Conservation (phyloP, 2,888 invertebrate species). For the Frankliniella intonsa region DNA sequence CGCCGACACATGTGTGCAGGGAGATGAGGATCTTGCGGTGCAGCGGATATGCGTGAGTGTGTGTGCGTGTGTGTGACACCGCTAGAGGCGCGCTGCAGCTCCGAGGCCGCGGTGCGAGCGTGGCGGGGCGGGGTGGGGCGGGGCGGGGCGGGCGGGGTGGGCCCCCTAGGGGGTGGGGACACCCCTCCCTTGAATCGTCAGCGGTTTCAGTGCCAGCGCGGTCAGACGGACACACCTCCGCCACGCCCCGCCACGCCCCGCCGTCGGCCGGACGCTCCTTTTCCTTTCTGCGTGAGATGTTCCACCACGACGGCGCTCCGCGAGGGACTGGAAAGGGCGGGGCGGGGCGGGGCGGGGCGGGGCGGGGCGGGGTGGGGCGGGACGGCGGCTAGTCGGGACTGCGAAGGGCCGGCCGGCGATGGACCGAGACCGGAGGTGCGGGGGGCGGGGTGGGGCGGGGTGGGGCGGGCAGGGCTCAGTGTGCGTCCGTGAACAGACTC, state of each 20-base stretch:
- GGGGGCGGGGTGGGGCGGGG: too few relatives aligned
- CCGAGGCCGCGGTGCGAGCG: not conserved
- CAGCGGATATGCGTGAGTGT: too few relatives aligned
- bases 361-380: not conserved
- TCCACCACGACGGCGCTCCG: not conserved
- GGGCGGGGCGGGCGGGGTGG: not conserved
- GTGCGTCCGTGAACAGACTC: too few relatives aligned
- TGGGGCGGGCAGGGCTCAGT: too few relatives aligned
- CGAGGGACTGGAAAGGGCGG: not conserved
- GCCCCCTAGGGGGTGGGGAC: not conserved
- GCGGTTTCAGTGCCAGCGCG: constrained; percentile 1
- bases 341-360: not conserved
- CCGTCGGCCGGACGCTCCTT: not conserved
- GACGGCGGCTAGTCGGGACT: not conserved
- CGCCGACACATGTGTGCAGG: too few relatives aligned
- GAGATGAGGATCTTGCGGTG: too few relatives aligned
- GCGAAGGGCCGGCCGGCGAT: not conserved
- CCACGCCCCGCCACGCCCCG: too few relatives aligned
- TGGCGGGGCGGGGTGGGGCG: not conserved
- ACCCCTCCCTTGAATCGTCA: not conserved
- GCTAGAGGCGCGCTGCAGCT: too few relatives aligned
- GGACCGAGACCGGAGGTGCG: too few relatives aligned
- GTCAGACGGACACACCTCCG: not conserved
- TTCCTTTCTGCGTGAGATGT: not conserved
- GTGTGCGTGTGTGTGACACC: too few relatives aligned